Base-by-base conservation (phyloP, 2,888 invertebrate genomes). In the Brachypalpus laphriformis region DNA sequence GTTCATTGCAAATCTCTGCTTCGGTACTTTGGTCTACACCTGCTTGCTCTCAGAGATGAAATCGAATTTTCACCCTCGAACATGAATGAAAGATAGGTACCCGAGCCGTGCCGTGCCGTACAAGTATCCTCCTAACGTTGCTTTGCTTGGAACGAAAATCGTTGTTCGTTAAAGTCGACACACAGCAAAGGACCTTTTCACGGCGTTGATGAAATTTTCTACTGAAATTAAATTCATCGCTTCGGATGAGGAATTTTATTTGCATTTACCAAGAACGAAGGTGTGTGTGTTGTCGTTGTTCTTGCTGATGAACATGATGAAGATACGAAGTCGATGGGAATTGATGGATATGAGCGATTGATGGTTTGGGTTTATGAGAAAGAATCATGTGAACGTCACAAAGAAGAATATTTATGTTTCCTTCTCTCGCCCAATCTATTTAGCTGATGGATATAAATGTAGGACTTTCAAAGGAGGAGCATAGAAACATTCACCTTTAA, bases 211-310 rank as follows among this genome's bases (percentile, higher is more conserved):
- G 59, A 68, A 72, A 68, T 47, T 72, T 77, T 61, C 59, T 31
- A 34, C 72, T 72, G 25, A 74, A 83, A 78, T 78, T 83, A 54
- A 83, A 83, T 83, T 78, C 72, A 78, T 63, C 72, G 72, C 47
- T 42, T 47, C 54, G 40, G 47, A 49, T 59, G 28, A 18, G 28
- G 28, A 37, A 51, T 51, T 51, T 42, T 22, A 47, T 72, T 71
- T 57, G 57, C 70, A 47, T 70, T 57, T 63, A 25, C 11, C 74
- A 45, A 7, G 25, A 25, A 47, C n/a, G 6, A n/a, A 25, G 25
- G n/a, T 34, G n/a, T 34, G 16, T 14, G n/a, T 18, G n/a, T 16
- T 45, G 31, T 42, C 9, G 31, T 28, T 42, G 61, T 54, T 28
- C 40, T 31, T 42, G 20, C 16, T 28, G 63, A 25, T 34, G 25